Evolutionary conservation across 1,140 invertebrate species (phyloP), one percentile per base, ranked within the genome.

Genomic region (Cataglyphis hispanica): DNA sequence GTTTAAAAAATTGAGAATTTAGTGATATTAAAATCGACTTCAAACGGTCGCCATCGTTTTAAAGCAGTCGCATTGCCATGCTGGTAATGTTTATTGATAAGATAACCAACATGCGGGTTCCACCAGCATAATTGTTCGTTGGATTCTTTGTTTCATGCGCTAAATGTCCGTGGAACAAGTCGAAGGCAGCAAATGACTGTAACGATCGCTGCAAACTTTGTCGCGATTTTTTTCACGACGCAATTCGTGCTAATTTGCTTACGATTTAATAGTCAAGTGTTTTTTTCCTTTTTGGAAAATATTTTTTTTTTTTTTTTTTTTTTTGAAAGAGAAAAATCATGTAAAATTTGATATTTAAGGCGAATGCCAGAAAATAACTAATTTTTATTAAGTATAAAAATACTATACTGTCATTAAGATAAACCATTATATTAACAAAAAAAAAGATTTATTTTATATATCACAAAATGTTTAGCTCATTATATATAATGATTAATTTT

Each of bases 61-160:
- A 64, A 61, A 87, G 19, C 27, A 13, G 77, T 72, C 53, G 31
- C 69, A 75, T 89, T 89, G 37, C 60, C 75, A 93, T 93, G 91
- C 92, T 92, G 92, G 92, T 92, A 91, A 93, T 92, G 92, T 92
- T 86, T 92, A 92, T 92, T 91, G 92, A 92, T 92, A 93, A 93
- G 92, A 92, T 92, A 92, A 56, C 5, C 43, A 40, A 86, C 60
- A 92, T 92, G 90, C 91, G 91, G 91, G 91, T 76, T 88, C 85
- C 80, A 85, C 90, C 91, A 91, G 91, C 90, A 91, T 92, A 85
- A 86, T 66, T 84, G 50, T 63, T 78, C 83, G 74, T 90, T 87
- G 69, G 69, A 91, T 87, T 88, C 83, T 88, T 90, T 91, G 87
- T 91, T 88, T 75, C 5, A 72, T 63, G 69, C 31, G 43, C 27